Conservation (phyloP, 2,888 invertebrate species). For the Cybosia mesomella region DNA sequence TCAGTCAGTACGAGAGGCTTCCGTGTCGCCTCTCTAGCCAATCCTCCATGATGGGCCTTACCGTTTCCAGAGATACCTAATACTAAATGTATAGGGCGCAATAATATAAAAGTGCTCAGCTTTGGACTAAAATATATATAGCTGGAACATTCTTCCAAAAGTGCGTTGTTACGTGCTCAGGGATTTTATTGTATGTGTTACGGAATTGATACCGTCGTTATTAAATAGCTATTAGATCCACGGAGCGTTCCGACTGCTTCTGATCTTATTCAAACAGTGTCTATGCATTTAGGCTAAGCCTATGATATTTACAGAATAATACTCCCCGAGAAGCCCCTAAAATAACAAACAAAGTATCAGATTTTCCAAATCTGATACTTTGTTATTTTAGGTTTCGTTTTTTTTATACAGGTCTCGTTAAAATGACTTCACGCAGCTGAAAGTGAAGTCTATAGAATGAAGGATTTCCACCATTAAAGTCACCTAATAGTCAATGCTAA, state of each 20-base stretch:
- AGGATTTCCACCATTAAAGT: too few species aligned
- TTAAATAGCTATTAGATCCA: conserved; percentile 39
- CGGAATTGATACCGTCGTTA: conserved; percentile 31
- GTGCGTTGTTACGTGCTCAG: conserved; percentile 36
- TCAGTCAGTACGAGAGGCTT: too few species aligned
- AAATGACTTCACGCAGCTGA: too few species aligned
- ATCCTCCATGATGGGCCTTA: too few species aligned
- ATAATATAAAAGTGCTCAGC: conserved; percentile 35
- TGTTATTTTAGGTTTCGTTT: background rate
- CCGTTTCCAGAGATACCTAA: too few species aligned
- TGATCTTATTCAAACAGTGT: background rate
- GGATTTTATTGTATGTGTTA: conserved; percentile 35
- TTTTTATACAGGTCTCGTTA: background rate
- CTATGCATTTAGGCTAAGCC: conserved; percentile 9
- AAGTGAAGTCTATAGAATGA: too few species aligned
- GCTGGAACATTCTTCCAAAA: conserved; percentile 25
- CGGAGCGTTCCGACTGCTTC: conserved; percentile 18
- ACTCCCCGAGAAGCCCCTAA: too few species aligned
- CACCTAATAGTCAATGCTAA: too few species aligned
- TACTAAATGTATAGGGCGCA: conserved; percentile 37
- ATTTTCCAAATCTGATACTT: too few species aligned
- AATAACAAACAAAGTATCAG: too few species aligned
- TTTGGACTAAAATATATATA: conserved; percentile 31
- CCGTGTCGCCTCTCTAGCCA: too few species aligned
- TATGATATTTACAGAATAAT: conserved; percentile 2